Base-by-base conservation (phyloP, 2,113 vertebrate species). In the Chloropsis cyanopogon region DNA sequence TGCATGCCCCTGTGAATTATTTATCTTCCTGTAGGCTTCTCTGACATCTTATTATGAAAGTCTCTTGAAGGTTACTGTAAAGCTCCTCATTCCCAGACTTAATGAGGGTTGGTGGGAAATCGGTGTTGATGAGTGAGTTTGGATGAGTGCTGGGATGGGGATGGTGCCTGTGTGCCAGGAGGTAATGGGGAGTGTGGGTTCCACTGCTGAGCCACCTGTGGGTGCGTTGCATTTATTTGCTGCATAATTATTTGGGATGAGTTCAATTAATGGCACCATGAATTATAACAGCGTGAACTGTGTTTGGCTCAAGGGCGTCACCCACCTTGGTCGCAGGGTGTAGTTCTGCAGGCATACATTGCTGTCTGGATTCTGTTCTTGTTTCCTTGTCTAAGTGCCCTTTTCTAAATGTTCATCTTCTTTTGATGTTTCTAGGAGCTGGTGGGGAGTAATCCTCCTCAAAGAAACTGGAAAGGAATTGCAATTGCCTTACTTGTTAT, bases 391-490 rank as follows among this genome's bases (percentile, higher is more conserved):
- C 60, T 81, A 50, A 95, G 90, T 93, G 44, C 64, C 56, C 68
- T 75, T 91, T 91, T 73, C 80, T 96, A 89, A 71, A 96, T 83
- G 8, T 72, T 52, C 42, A 1, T 59, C 95, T 86, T 97, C 47
- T 71, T 93, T 89, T 96, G 68, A 61, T 97, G 25, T 95, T 96
- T 97, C 52, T 84, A 99, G 99, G 99, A 99, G 98, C 98, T 99
- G 98, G 99, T 99, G 98, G 99, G 99, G 69, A 99, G 99, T 76
- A 99, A 99, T 96, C 98, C 99, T 95, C 99, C 99, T 12, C 99
- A 99, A 97, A 99, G 99, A 72, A 99, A 99, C 98, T 99, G 99
- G 99, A 99, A 99, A 92, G 99, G 99, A 88, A 99, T 99, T 90
- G 99, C 99, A 41, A 99, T 99, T 72, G 99, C 99, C 16, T 98